Conservation (phyloP, 2,797 vertebrate species). For the Enteromius unitaeniatus region DNA sequence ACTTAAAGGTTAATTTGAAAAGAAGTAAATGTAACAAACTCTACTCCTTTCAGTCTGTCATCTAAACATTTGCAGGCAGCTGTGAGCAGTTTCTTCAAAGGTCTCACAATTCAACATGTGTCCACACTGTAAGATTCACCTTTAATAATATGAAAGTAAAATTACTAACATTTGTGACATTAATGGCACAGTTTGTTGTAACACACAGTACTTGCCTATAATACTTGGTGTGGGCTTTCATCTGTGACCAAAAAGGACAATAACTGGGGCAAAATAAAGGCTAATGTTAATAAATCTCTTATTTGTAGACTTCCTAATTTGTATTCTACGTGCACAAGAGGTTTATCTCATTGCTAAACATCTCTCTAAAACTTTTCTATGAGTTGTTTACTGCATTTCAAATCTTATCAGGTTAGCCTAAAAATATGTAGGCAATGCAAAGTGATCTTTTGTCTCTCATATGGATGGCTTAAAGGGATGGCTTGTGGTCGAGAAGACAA, state of each 20-base stretch:
- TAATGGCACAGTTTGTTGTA: neutral
- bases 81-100: neutral
- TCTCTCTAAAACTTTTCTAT: constrained; percentile 13
- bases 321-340: neutral
- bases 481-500: neutral
- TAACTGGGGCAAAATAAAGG: neutral
- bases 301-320: constrained; percentile 4
- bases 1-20: constrained; percentile 17
- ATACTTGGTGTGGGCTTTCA: neutral
- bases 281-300: neutral
- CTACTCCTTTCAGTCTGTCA: constrained; percentile 8
- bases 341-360: constrained; percentile 20
- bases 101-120: neutral
- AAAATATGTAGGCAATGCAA: constrained; percentile 7
- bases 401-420: constrained; percentile 11
- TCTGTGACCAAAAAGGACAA: neutral
- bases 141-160: neutral
- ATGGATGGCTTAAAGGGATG: neutral
- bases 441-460: neutral
- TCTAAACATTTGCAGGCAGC: constrained; percentile 17
- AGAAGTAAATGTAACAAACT: constrained; percentile 20
- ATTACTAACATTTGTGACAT: constrained; percentile 8
- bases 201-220: neutral
- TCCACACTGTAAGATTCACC: neutral
- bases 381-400: constrained; percentile 9